Percentiles rank a stretch among this genome's conserved stretches.
phyloP scores from a whole-genome alignment of 2,888 invertebrate genomes.

The Bugulina stolonifera region DNA sequence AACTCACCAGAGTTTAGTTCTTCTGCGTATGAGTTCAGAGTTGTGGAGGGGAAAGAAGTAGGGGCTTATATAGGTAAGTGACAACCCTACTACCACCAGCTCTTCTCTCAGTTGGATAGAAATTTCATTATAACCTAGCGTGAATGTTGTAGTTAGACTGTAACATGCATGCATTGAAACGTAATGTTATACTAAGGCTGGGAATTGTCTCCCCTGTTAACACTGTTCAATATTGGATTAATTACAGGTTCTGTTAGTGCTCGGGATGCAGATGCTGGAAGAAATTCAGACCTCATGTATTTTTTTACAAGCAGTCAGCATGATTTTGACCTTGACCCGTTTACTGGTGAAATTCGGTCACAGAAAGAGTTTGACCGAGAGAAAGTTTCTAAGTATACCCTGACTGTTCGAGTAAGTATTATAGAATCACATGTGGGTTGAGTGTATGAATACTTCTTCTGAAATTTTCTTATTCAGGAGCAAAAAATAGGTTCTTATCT shows the following conservation, averaged over 20 bases:
- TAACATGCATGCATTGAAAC: no score
- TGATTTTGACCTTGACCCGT: constrained; percentile 78
- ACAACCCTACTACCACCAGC: no score
- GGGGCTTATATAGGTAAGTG: constrained; percentile 8
- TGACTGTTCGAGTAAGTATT: constrained; percentile 67
- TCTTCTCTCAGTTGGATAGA: no score
- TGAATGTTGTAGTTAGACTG: no score
- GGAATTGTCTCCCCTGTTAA: no score
- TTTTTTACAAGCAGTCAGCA: constrained; percentile 46
- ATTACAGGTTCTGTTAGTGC: constrained; percentile 44
- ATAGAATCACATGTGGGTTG: no score
- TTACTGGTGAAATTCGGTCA: constrained; percentile 84
- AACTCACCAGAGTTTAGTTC: constrained; percentile 72
- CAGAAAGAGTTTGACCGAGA: constrained; percentile 62
- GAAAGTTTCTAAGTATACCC: constrained; percentile 61
- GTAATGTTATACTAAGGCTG: no score
- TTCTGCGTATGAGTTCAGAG: constrained; percentile 2
- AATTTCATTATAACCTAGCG: no score
- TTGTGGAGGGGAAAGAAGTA: not conserved
- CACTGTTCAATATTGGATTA: no score
- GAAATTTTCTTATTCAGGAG: no score
- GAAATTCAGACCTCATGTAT: constrained; percentile 82
- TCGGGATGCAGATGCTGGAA: constrained; percentile 80
- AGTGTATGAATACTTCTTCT: no score
- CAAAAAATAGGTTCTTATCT: no score